phyloP scores from a whole-genome alignment of 2,797 vertebrate species.

The Galagoides demidoff region DNA sequence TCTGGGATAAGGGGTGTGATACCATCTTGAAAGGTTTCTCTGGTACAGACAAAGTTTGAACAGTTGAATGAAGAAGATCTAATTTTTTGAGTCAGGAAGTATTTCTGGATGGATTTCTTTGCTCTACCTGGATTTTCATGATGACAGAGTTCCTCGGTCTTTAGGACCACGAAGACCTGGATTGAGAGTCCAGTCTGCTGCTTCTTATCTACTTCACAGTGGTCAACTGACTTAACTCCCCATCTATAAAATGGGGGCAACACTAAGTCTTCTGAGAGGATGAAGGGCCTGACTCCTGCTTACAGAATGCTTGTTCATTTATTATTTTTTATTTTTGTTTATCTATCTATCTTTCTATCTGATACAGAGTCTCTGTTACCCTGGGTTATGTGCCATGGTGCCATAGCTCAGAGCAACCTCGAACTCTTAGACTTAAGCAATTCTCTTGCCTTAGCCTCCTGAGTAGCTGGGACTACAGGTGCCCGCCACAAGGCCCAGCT shows the following conservation, averaged over 20 bases:
- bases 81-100: slow-evolving; percentile 3
- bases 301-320: neutral
- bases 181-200: neutral
- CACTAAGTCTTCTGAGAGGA: neutral
- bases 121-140: neutral
- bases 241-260: neutral
- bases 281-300: neutral
- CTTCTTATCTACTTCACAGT: neutral
- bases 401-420: no score
- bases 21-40: neutral
- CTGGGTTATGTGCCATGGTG: no score
- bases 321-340: no score
- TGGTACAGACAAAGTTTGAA: neutral
- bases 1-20: neutral
- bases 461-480: no score
- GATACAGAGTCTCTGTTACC: no score
- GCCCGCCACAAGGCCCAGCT: no score
- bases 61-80: neutral
- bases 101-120: neutral
- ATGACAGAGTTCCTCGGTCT: neutral
- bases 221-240: neutral
- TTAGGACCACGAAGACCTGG: neutral
- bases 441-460: no score
- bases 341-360: no score
- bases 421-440: no score